phyloP scores from a whole-genome alignment of 2,797 vertebrate genomes.

The Corythornis leucogaster region DNA sequence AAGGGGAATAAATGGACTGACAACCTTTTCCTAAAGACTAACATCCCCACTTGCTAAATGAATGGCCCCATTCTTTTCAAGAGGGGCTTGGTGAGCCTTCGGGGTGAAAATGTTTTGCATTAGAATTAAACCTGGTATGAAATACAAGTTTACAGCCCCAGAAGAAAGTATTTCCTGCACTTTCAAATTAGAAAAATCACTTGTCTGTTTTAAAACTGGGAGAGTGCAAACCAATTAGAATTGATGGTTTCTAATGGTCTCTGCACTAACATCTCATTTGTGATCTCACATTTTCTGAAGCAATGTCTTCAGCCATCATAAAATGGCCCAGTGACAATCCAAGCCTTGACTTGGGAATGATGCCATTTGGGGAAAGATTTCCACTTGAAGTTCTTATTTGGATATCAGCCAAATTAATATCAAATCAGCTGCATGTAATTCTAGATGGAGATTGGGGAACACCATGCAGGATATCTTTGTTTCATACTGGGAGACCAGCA shows the following conservation, averaged over 20 bases:
- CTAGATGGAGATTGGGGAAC: background rate
- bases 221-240: background rate
- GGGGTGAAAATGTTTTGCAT: background rate
- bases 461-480: background rate
- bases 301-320: background rate
- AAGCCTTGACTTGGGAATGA: background rate
- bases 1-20: background rate
- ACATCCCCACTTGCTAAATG: background rate
- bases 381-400: background rate
- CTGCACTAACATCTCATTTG: background rate
- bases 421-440: background rate
- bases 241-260: background rate
- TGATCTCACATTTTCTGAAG: background rate
- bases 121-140: background rate
- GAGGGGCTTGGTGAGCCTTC: background rate
- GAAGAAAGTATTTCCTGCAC: background rate
- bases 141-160: background rate
- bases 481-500: background rate
- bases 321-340: background rate
- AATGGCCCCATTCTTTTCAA: background rate
- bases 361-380: background rate
- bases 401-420: background rate
- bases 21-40: background rate
- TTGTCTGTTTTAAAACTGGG: background rate
- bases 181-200: background rate